Percentiles rank a stretch among this genome's conserved stretches.
phyloP scores from a whole-genome alignment of 1,140 invertebrate genomes.

The Drosophila subpulchrella region DNA sequence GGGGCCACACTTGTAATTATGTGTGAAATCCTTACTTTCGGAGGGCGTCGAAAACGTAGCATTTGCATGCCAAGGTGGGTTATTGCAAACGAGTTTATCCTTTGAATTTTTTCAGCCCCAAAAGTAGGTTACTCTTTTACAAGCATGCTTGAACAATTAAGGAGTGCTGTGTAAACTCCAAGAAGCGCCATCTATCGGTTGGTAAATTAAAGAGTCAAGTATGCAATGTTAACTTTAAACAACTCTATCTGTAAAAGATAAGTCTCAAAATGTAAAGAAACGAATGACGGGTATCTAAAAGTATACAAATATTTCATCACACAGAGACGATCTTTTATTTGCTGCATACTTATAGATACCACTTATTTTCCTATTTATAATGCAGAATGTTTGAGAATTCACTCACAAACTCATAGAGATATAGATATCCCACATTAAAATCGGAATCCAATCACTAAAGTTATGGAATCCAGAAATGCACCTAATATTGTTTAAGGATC shows the following conservation, averaged over 20 bases:
- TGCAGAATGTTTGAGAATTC: too few relatives aligned
- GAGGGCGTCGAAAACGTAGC: conserved; percentile 6
- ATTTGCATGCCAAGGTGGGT: background rate
- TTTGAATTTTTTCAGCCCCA: background rate
- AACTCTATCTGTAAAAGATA: background rate
- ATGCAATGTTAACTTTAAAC: background rate
- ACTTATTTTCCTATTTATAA: background rate
- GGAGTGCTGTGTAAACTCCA: background rate
- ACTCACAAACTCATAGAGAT: too few relatives aligned
- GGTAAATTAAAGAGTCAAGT: background rate
- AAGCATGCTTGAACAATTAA: too few relatives aligned
- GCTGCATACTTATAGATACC: background rate
- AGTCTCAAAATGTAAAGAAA: background rate
- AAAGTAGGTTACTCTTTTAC: conserved; percentile 1
- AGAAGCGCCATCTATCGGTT: background rate
- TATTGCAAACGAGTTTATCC: background rate
- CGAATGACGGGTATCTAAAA: background rate
- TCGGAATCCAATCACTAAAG: too few relatives aligned
- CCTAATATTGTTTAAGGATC: too few relatives aligned
- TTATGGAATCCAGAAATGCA: too few relatives aligned
- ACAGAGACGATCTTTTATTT: background rate
- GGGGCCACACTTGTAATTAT: conserved; percentile 58
- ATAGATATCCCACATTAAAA: too few relatives aligned
- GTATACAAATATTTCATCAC: background rate
- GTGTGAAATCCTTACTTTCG: conserved; percentile 57